Evolutionary conservation across 2,888 invertebrate species (phyloP).

Genomic region (Drosophila ochracea): DNA sequence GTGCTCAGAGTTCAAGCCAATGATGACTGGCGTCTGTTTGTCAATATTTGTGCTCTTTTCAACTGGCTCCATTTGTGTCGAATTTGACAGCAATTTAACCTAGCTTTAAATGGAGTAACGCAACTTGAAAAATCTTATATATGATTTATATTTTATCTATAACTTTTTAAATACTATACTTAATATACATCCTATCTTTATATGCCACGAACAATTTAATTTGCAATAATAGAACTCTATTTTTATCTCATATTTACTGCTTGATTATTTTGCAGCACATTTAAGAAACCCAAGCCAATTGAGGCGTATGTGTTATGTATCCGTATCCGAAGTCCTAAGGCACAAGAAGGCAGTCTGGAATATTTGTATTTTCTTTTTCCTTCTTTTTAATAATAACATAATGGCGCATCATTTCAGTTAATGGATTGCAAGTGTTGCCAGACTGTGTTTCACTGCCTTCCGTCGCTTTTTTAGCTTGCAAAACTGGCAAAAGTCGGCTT

Average conservation of each 20-base stretch:
- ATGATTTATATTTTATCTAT: background rate
- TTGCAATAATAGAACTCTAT: background rate
- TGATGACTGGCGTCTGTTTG: conserved; percentile 26
- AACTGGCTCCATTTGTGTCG: background rate
- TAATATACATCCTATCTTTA: background rate
- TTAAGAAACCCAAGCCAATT: conserved; percentile 11
- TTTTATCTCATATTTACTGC: background rate
- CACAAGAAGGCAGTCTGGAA: conserved; percentile 28
- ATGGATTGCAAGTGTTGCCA: conserved; percentile 78
- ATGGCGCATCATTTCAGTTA: conserved; percentile 68
- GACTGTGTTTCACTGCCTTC: conserved; percentile 33
- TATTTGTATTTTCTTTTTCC: conserved; percentile 5
- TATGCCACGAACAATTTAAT: background rate
- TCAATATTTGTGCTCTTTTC: conserved; percentile 30
- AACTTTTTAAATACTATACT: background rate
- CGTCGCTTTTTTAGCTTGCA: conserved; percentile 59
- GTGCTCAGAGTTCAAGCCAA: conserved; percentile 58
- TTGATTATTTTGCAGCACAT: conserved; percentile 8
- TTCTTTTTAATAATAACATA: conserved; percentile 69
- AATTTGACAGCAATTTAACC: background rate
- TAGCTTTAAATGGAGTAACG: background rate
- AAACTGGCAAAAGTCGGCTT: conserved; percentile 42
- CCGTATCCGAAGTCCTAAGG: conserved; percentile 5
- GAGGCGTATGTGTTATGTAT: conserved; percentile 23
- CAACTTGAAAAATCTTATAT: background rate